A percentile compares a stretch with the other conserved stretches of the same genome.
phyloP scores from a whole-genome alignment of 2,797 vertebrate genomes.

The Apodemus agrarius region DNA sequence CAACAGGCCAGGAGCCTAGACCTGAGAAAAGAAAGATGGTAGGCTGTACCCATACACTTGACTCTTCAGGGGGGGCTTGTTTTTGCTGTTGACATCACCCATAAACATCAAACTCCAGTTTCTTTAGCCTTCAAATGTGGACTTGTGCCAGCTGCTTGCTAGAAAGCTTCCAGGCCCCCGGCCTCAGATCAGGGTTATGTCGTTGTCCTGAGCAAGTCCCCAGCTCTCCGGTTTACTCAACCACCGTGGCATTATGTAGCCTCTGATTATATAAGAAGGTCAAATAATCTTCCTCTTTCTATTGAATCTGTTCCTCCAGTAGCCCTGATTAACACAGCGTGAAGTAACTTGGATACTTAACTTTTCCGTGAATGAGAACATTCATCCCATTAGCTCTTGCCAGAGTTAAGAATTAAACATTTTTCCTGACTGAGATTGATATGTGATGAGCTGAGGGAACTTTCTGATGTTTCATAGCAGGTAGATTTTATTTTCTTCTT shows the following conservation, averaged over 20 bases:
- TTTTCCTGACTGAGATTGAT: not conserved
- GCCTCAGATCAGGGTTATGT: not conserved
- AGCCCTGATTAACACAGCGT: not conserved
- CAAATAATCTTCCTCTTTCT: not conserved
- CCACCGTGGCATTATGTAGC: not conserved
- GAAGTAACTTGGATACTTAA: not conserved
- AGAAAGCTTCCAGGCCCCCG: not conserved
- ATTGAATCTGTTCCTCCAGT: not conserved
- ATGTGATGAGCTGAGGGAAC: not conserved
- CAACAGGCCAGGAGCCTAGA: not conserved
- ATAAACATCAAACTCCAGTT: not conserved
- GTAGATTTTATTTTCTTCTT: conserved; percentile 9
- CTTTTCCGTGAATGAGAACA: not conserved
- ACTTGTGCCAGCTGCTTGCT: not conserved
- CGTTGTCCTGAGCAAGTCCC: not conserved
- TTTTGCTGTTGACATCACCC: not conserved
- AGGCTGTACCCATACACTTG: fast-evolving
- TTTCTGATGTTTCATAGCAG: conserved; percentile 36
- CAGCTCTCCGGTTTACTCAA: not conserved
- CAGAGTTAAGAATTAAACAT: not conserved
- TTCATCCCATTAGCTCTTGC: not conserved
- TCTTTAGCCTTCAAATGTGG: not conserved
- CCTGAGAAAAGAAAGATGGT: not conserved
- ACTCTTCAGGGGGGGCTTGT: not conserved
- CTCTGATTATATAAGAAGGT: not conserved